Base-by-base conservation (phyloP, 2,113 vertebrate genomes). In the Danionella cerebrum region DNA sequence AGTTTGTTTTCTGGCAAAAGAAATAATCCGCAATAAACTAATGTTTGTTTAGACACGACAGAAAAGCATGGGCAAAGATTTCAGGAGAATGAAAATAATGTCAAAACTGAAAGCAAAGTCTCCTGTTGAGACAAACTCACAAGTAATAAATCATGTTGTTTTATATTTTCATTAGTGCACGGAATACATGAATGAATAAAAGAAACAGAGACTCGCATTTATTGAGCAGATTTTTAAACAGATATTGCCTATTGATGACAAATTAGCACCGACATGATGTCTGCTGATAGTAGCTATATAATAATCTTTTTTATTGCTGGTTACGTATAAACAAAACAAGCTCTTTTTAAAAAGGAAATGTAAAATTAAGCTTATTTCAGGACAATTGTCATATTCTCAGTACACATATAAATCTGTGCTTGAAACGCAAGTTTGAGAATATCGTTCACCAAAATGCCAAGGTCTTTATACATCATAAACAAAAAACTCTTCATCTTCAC, bases 41-140 rank as follows among this genome's bases (percentile, higher is more conserved):
- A 72, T 80, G 77, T 84, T 86, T 90, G 87, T 82, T 78, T 81
- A 79, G 65, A 83, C 88, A 91, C 78, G 89, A 92, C 91, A 89
- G 88, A 76, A 78, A 76, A 1, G 71, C 87, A 82, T 88, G 73
- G 79, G 80, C 83, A 89, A 92, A 91, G 83, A 90, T 38, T 41
- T 78, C 76, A 65, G 42, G 81, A 79, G 85, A 92, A 91, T 86
- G 87, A 84, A 91, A 87, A 91, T 82, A 84, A 57, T 47, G 73
- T 67, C 87, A 81, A 79, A 71, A 83, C 80, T 82, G 72, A 82
- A 87, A 79, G 79, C 62, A 69, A 85, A 83, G 74, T 83, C 80
- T 66, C 41, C 68, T 44, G 55, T 14, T 79, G 67, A 80, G 78
- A 81, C 85, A 81, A 78, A 83, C 70, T 80, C 69, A 79, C 42